These are phyloP conservation scores for Euura saliciscinereae DNA, from an alignment of 1,140 invertebrate genomes.

Conservation along the genomic window DNA sequence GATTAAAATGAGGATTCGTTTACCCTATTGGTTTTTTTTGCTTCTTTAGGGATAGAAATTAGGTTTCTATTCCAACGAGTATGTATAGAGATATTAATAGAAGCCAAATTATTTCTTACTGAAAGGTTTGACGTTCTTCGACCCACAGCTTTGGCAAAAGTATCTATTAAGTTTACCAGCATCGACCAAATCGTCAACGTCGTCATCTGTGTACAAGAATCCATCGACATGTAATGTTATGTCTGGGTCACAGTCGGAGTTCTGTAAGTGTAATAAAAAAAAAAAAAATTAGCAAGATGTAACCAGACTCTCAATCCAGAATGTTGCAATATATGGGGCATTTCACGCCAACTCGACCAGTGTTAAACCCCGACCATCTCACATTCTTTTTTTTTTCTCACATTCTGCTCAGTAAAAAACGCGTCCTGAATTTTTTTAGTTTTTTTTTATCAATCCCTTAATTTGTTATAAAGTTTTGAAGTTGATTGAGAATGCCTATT, in stretches of 20 bases:
- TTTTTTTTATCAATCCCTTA: too few species aligned
- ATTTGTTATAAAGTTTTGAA: too few species aligned
- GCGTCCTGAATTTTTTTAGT: too few species aligned
- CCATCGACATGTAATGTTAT: slow-evolving; percentile 73
- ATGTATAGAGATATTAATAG: neutral
- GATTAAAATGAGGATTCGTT: too few species aligned
- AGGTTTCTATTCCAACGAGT: too few species aligned
- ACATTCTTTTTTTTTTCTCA: too few species aligned
- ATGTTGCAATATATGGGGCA: too few species aligned
- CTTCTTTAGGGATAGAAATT: neutral
- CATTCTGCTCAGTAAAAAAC: too few species aligned
- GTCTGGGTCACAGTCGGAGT: slow-evolving; percentile 64
- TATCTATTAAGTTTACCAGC: slow-evolving; percentile 65
- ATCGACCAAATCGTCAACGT: slow-evolving; percentile 67
- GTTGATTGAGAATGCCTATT: too few species aligned
- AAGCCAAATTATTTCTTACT: slow-evolving; percentile 50
- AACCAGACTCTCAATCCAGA: slow-evolving; percentile 14
- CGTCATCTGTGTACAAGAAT: slow-evolving; percentile 73
- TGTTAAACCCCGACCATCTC: too few species aligned
- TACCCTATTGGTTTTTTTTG: too few species aligned
- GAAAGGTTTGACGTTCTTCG: slow-evolving; percentile 63
- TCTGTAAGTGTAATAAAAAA: slow-evolving; percentile 46
- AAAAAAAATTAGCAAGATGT: slow-evolving; percentile 14
- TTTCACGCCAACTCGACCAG: too few species aligned
- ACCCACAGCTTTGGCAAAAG: slow-evolving; percentile 71